Evolutionary conservation across 30 jellyfish, hydroid and myxozoan species (phyloP).

Genomic region (Pelagia noctiluca): DNA sequence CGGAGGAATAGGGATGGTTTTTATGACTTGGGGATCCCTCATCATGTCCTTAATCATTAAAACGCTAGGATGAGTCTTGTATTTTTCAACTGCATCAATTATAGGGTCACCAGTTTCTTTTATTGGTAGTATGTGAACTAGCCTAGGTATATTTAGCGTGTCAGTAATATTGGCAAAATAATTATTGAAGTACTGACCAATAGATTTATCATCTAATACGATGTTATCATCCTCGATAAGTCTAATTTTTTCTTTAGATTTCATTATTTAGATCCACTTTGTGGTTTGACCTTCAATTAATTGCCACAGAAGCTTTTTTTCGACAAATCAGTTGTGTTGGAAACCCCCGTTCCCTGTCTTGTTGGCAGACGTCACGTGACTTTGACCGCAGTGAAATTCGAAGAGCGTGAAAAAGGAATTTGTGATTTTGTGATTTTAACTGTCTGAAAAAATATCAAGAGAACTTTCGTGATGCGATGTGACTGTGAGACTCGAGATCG

Average conservation of each 20-base stretch:
- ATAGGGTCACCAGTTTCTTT: not conserved
- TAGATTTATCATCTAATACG: conserved; percentile 21
- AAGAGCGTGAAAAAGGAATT: too few relatives aligned
- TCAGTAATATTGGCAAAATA: conserved; percentile 39
- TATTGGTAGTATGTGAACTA: not conserved
- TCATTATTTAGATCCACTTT: not conserved
- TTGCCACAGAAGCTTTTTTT: too few relatives aligned
- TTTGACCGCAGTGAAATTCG: too few relatives aligned
- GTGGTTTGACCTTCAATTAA: too few relatives aligned
- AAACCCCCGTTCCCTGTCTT: conserved; percentile 7
- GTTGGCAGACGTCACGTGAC: too few relatives aligned
- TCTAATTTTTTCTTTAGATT: conserved; percentile 20
- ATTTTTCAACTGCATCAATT: conserved; percentile 49
- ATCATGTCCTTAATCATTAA: conserved; percentile 23
- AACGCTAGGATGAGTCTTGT: conserved; percentile 49
- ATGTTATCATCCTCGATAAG: conserved; percentile 20
- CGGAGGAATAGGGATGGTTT: conserved; percentile 3
- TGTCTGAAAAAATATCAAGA: too few relatives aligned
- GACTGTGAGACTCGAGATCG: too few relatives aligned
- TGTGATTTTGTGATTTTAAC: too few relatives aligned
- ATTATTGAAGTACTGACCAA: conserved; percentile 20
- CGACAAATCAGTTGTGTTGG: too few relatives aligned
- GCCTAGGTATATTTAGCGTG: conserved; percentile 45
- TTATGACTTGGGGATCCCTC: conserved; percentile 8
- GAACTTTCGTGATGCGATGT: conserved; percentile 2